Base-by-base conservation (phyloP, 2,888 invertebrate genomes). In the Drosophila algonquin region DNA sequence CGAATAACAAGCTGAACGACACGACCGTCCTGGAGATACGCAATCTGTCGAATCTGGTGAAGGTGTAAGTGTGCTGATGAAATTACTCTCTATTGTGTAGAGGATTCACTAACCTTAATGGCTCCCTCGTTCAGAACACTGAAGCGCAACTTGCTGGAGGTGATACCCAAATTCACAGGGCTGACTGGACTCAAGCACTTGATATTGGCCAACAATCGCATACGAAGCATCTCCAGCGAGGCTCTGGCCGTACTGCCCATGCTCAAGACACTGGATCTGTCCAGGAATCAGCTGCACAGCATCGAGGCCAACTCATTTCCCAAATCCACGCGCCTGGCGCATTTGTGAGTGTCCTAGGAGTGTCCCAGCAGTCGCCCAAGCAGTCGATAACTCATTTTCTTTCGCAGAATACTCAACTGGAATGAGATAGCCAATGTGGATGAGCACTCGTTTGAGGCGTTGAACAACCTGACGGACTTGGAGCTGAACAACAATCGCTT, bases 401-500 rank as follows among this genome's bases (percentile, higher is more conserved):
- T 65, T 78, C 92, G 5, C 12, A 96, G 96, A 88, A 94, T 94
- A 90, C 92, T 96, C 78, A 95, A 95, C 90, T 94, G 93, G 85
- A 98, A 98, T 93, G 94, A 94, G 77, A 95, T 98, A 70, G 93
- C 93, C 79, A 92, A 93, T 52, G 94, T 98, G 70, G 94, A 95
- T 89, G 94, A 95, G 80, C 95, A 94, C 68, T 94, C 95, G 67
- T 94, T 98, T 89, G 94, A 95, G 82, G 95, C 95, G 90, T 93
- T 98, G 61, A 94, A 94, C 1, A 94, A 94, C 63, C 93, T 98
- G 76, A 94, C 94, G 79, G 95, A 95, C 78, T 93, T 98, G 72
- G 96, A 96, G 90, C 91, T 98, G 74, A 97, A 96, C 90, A 95
- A 95, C 91, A 98, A 98, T 94, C 94, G 94, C 77, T 93, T 96